Base-by-base conservation (phyloP, 1,140 invertebrate species). In the Tachypleus tridentatus region DNA sequence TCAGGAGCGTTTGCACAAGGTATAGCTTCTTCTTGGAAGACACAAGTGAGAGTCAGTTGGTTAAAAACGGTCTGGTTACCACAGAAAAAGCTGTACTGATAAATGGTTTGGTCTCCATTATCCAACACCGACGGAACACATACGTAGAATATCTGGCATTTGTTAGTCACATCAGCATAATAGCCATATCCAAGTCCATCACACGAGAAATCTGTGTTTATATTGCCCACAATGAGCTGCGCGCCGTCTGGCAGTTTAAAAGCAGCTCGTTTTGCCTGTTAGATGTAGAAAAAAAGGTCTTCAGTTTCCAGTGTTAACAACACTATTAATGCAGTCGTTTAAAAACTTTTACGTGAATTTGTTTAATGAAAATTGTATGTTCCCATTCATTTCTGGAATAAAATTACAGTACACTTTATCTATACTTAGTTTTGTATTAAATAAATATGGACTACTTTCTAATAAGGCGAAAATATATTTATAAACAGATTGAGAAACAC, bases 1-100 rank as follows among this genome's bases (percentile, higher is more conserved):
- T 67, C 67, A 6, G 75, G 81, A 0, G 86, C 84, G 49, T 87
- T 85, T 62, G 81, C 79, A 73, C 87, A 88, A 2, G 84, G 81
- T 50, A 87, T 84, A 0, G 86, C 79, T 65, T 85, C 84, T 65
- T 84, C 80, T 6, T 80, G 76, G 67, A 82, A 76, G 3, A 84
- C 84, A 74, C 87, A 88, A 0, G 85, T 85, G 70, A 88, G 83
- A 8, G 83, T 85, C 60, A 67, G 49, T 59, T 64, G 66, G 50
- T 65, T 65, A 57, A 67, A 67, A 3, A 64, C 80, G n/a, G 87
- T 89, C 8, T 84, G 84, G 74, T 87, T 87, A n/a, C 86, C 86
- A 72, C 87, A 89, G 3, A 82, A 78, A 77, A 87, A 87, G 58
- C 65, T 69, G 61, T 62, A 69, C 47, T 67, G 71, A 29, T 67